A percentile compares a stretch with the other conserved stretches of the same genome.
These are phyloP conservation scores for Scolopax bukidnonensis DNA, from an alignment of 2,797 vertebrate genomes.

Conservation along the genomic window DNA sequence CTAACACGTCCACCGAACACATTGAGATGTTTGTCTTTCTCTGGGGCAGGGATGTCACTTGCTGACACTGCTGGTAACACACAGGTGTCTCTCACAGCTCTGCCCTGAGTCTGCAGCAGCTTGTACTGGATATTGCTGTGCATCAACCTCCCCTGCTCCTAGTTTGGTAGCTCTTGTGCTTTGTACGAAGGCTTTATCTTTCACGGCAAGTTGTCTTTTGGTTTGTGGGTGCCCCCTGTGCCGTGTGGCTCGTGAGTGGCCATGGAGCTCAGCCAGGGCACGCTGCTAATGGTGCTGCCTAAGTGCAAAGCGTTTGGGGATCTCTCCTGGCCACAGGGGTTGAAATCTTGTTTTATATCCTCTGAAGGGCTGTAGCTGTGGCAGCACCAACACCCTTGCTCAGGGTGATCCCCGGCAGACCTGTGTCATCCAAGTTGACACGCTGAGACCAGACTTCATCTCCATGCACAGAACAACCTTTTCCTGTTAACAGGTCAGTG, in stretches of 20 bases:
- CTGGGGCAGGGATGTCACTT: neutral
- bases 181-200: neutral
- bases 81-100: neutral
- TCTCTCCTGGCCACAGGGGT: neutral
- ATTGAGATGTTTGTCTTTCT: neutral
- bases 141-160: neutral
- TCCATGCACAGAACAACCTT: neutral
- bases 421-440: neutral
- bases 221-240: neutral
- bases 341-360: neutral
- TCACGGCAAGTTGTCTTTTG: neutral
- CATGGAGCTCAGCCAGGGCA: neutral
- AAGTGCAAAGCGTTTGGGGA: neutral
- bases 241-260: neutral
- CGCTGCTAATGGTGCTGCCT: neutral
- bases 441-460: neutral
- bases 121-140: neutral
- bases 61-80: neutral
- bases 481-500: neutral
- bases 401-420: neutral
- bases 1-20: rapidly evolving
- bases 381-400: neutral
- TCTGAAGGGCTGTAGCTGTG: neutral
- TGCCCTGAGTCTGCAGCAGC: neutral
- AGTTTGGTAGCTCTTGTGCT: neutral